phyloP scores from a whole-genome alignment of 2,797 vertebrate species.

The Chelon auratus region DNA sequence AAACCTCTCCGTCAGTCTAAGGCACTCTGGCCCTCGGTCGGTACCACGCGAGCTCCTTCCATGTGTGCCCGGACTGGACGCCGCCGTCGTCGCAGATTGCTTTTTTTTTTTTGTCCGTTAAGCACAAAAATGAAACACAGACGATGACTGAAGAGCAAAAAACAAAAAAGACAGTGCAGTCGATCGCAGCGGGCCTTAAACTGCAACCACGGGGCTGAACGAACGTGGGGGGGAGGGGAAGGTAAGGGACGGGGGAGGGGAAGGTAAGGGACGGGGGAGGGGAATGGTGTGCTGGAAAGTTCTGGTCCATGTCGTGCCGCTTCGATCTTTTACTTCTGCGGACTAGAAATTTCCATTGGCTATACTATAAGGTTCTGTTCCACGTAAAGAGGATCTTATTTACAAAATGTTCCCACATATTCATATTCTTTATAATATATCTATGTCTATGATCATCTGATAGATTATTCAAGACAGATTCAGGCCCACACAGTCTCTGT shows the following conservation, averaged over 20 bases:
- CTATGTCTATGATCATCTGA: conserved; percentile 77
- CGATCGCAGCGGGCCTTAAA: conserved; percentile 16
- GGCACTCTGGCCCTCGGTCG: conserved; percentile 81
- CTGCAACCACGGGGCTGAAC: conserved; percentile 46
- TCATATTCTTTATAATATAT: conserved; percentile 80
- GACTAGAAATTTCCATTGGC: conserved; percentile 76
- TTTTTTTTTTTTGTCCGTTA: conserved; percentile 51
- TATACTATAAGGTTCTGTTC: conserved; percentile 83
- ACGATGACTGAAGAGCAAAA: background rate
- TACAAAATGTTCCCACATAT: conserved; percentile 91
- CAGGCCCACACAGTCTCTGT: conserved; percentile 92
- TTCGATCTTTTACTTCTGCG: conserved; percentile 18
- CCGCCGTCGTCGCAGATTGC: conserved; percentile 40
- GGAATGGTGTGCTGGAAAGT: conserved; percentile 17
- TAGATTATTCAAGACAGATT: conserved; percentile 87
- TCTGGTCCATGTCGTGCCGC: conserved; percentile 25
- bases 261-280: background rate
- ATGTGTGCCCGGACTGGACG: conserved; percentile 37
- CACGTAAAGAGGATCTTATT: conserved; percentile 91
- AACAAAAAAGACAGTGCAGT: conserved; percentile 28
- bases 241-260: background rate
- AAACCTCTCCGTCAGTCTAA: conserved; percentile 76
- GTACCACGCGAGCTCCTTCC: conserved; percentile 37
- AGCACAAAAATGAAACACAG: conserved; percentile 54
- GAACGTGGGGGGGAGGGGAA: conserved; percentile 1